These are phyloP conservation scores for Hirudinaria manillensis DNA, from an alignment of 2,888 invertebrate genomes.

Conservation along the genomic window DNA sequence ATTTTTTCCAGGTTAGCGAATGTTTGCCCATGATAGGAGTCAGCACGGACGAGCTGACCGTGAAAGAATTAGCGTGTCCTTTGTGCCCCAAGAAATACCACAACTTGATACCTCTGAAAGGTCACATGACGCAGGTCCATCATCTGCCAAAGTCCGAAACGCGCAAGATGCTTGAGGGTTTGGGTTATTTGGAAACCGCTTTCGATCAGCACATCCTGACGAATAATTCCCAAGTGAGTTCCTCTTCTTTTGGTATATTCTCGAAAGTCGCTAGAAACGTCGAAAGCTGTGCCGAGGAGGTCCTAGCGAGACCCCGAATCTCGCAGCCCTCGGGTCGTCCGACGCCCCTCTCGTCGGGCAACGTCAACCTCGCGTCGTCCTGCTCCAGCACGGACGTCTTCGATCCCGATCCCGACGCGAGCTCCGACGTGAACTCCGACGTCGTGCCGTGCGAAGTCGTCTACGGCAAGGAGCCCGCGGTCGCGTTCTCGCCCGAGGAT, in stretches of 20 bases:
- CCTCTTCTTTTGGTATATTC: neutral
- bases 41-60: conserved; percentile 34
- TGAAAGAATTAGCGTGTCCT: conserved; percentile 33
- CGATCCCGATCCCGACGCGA: neutral
- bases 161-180: conserved; percentile 31
- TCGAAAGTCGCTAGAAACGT: neutral
- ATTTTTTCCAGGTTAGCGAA: conserved; percentile 27
- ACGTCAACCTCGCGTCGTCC: neutral
- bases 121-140: conserved; percentile 37
- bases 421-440: neutral
- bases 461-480: neutral
- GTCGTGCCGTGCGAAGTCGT: neutral
- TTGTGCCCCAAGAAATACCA: conserved; percentile 36
- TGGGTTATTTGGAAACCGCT: conserved; percentile 33
- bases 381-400: neutral
- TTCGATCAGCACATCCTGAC: conserved; percentile 29
- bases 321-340: neutral
- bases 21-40: conserved; percentile 37
- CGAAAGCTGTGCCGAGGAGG: neutral
- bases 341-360: neutral
- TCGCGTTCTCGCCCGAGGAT: neutral
- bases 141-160: conserved; percentile 33
- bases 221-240: conserved; percentile 11
- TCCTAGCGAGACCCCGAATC: neutral
- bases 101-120: conserved; percentile 35